Percentiles rank a stretch among this genome's conserved stretches.
Evolutionary conservation across 2,888 invertebrate genomes (phyloP).

Genomic region (Philaethria dido): DNA sequence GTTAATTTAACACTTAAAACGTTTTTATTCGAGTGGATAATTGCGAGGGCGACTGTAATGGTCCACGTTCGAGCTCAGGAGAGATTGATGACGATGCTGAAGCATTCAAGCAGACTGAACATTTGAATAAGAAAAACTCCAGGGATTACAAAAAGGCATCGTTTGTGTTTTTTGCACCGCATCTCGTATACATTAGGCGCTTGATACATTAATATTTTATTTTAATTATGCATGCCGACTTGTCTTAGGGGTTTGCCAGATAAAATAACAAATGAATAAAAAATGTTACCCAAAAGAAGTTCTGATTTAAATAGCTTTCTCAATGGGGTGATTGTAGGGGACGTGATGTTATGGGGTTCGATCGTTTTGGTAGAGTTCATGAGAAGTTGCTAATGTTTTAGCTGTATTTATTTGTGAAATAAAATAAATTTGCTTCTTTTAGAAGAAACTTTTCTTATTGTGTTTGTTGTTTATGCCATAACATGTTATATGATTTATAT

Average conservation of each 20-base stretch:
- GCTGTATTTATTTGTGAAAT: not conserved
- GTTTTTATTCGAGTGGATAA: slow-evolving; percentile 82
- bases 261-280: slow-evolving; percentile 15
- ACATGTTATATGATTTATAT: no score
- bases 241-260: slow-evolving; percentile 16
- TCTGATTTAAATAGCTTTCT: slow-evolving; percentile 20
- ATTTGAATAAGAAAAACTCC: slow-evolving; percentile 76
- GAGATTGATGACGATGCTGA: slow-evolving; percentile 78
- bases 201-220: slow-evolving; percentile 59
- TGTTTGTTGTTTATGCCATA: no score
- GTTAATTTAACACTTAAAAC: slow-evolving; percentile 82
- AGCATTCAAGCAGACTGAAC: slow-evolving; percentile 76
- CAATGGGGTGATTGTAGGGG: slow-evolving; percentile 12
- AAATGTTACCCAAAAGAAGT: slow-evolving; percentile 2
- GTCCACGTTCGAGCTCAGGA: slow-evolving; percentile 71
- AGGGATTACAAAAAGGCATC: slow-evolving; percentile 70
- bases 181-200: slow-evolving; percentile 48
- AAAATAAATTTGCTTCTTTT: no score
- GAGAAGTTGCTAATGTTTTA: not conserved
- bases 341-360: slow-evolving; percentile 12
- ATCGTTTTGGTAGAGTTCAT: slow-evolving; percentile 9
- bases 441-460: no score
- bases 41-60: slow-evolving; percentile 77
- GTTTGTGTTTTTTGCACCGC: slow-evolving; percentile 48
- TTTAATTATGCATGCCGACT: slow-evolving; percentile 36